Base-by-base conservation (phyloP, 2,888 invertebrate genomes). In the Anagyrus pseudococci region DNA sequence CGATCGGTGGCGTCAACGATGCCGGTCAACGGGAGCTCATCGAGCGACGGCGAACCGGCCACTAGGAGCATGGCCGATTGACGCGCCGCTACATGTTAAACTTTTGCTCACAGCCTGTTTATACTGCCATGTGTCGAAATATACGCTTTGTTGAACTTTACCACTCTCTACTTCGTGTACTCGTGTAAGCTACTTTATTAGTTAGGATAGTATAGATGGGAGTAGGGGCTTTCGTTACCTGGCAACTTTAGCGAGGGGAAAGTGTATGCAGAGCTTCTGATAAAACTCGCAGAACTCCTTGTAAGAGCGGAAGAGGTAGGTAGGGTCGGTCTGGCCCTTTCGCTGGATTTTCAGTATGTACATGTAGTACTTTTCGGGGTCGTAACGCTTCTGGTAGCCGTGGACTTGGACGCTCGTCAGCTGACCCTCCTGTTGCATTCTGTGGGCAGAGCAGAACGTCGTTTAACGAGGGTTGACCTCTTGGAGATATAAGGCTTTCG, bases 311-410 rank as follows among this genome's bases (percentile, higher is more conserved):
- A 96, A 95, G 56, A 99, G 85, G 75, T 92, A 92, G 68, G 92
- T 89, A 0, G 94, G 91, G 77, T 94, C 93, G n/a, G 88, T 87
- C 78, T 94, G 93, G 49, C 89, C 89, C 71, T 91, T 92, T 57
- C 98, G 85, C 75, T 89, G 90, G 37, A 98, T 92, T 69, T 90
- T 87, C 69, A 93, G 83, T 68, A 94, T 90, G 79, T 94, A 96
- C 72, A 98, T 96, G 82, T 99, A 99, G 85, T 96, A 95, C 84
- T 98, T 98, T 77, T 96, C 97, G 15, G 97, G 96, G 77, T 94
- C 94, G 81, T 96, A 97, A 70, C 96, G 89, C 80, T 99, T 99
- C 82, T 96, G 94, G 81, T 90, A 96, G 66, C 92, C 91, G 66
- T 92, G 87, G 10, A 98, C 93, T 76, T 91, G 90, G 0, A 97